A percentile compares a stretch with the other conserved stretches of the same genome.
phyloP scores from a whole-genome alignment of 2,888 invertebrate genomes.

The Epinotia ramella region DNA sequence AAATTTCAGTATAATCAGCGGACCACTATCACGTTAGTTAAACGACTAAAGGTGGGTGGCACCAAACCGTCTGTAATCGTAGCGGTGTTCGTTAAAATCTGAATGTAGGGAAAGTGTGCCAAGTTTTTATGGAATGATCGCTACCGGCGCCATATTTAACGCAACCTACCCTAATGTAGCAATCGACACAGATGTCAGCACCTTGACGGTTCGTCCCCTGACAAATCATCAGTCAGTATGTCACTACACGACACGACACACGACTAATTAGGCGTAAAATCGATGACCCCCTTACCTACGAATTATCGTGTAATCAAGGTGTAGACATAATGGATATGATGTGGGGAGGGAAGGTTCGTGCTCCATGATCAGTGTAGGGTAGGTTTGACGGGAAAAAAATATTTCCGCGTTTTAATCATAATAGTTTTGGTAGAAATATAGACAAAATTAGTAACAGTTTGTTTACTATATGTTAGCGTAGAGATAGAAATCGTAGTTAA shows the following conservation, averaged over 20 bases:
- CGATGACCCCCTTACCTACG: conserved; percentile 16
- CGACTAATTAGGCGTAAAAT: conserved; percentile 25
- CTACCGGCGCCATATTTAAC: too few relatives aligned
- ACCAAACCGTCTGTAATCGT: too few relatives aligned
- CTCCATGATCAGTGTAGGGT: neutral
- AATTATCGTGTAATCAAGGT: conserved; percentile 22
- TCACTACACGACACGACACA: neutral
- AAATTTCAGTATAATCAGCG: too few relatives aligned
- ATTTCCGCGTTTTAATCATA: neutral
- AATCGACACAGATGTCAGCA: neutral
- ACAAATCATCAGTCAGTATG: conserved; percentile 6
- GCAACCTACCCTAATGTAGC: neutral
- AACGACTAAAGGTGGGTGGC: too few relatives aligned
- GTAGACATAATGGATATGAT: conserved; percentile 4
- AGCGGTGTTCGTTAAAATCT: too few relatives aligned
- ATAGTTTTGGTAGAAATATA: neutral
- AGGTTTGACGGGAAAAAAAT: conserved; percentile 15
- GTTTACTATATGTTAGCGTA: neutral
- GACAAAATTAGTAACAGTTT: neutral
- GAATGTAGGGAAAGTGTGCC: too few relatives aligned
- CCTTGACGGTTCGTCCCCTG: conserved; percentile 6
- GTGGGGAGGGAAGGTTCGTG: neutral
- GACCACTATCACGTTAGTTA: too few relatives aligned
- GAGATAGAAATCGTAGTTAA: too few relatives aligned
- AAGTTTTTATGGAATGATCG: too few relatives aligned